phyloP scores from a whole-genome alignment of 2,113 vertebrate genomes.

The Piprites chloris region DNA sequence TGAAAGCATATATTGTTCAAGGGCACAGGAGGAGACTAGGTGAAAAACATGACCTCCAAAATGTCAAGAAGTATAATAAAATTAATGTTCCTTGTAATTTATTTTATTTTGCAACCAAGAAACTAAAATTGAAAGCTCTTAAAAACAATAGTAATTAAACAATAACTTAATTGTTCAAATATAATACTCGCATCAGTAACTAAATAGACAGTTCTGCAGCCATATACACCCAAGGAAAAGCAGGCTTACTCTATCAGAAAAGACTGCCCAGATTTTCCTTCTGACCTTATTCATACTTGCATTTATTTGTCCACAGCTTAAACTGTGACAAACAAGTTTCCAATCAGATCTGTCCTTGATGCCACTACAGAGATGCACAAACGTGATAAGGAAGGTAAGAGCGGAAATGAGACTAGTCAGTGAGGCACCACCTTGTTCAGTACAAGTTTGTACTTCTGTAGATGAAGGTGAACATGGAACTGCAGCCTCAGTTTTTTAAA shows the following conservation, averaged over 20 bases:
- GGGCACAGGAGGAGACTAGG: not conserved
- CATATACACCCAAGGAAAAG: not conserved
- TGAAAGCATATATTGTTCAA: not conserved
- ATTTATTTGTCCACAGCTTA: not conserved
- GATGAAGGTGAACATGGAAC: not conserved
- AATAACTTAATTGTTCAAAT: not conserved
- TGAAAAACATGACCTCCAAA: not conserved
- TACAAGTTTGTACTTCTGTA: not conserved
- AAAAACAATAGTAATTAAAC: not conserved
- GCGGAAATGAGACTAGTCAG: not conserved
- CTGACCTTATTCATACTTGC: not conserved
- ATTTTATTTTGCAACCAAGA: not conserved
- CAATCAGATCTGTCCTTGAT: not conserved
- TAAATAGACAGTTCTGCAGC: not conserved
- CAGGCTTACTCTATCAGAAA: not conserved
- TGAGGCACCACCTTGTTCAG: not conserved
- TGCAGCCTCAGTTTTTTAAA: not conserved
- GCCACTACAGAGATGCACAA: not conserved
- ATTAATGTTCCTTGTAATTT: too few species aligned
- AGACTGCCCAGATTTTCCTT: not conserved
- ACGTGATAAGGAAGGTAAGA: not conserved
- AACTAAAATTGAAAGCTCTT: not conserved
- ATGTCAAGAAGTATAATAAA: not conserved
- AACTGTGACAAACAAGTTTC: not conserved
- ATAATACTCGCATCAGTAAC: not conserved